Evolutionary conservation across 2,888 invertebrate genomes (phyloP).

Genomic region (Zygogramma bicolorata): DNA sequence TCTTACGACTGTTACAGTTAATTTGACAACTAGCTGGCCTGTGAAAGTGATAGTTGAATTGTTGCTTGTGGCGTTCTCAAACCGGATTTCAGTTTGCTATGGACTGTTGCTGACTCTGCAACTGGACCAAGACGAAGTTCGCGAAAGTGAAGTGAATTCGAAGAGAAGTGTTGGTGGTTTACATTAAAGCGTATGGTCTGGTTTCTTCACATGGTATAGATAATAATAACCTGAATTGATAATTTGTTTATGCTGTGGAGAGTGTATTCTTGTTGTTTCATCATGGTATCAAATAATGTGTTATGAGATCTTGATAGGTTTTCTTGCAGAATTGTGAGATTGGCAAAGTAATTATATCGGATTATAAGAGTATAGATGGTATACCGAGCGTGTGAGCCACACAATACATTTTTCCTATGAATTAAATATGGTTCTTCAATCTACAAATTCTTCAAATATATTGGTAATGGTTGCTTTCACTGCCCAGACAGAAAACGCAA

Average conservation of each 20-base stretch:
- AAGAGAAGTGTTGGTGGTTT: slow-evolving; percentile 21
- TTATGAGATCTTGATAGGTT: not conserved
- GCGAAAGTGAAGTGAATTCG: slow-evolving; percentile 39
- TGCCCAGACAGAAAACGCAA: too few relatives aligned
- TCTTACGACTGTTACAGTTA: slow-evolving; percentile 33
- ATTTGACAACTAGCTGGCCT: slow-evolving; percentile 18
- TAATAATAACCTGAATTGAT: not conserved
- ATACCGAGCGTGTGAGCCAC: too few relatives aligned
- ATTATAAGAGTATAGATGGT: too few relatives aligned
- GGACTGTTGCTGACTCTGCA: slow-evolving; percentile 22
- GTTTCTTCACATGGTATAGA: slow-evolving; percentile 1
- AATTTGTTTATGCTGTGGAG: not conserved
- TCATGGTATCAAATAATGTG: slow-evolving; percentile 14
- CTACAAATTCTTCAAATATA: too few relatives aligned
- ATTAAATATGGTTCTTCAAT: too few relatives aligned
- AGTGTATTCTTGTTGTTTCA: not conserved
- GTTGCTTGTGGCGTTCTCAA: slow-evolving; percentile 12
- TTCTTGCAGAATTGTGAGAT: too few relatives aligned
- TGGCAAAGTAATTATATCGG: too few relatives aligned
- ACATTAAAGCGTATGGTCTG: slow-evolving; percentile 17
- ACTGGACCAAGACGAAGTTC: slow-evolving; percentile 5
- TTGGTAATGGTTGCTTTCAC: too few relatives aligned
- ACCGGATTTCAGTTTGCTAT: slow-evolving; percentile 28
- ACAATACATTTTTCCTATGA: too few relatives aligned
- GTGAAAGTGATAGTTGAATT: slow-evolving; percentile 40